Evolutionary conservation across 2,888 invertebrate genomes (phyloP).

Genomic region (Lucinisca nassula): DNA sequence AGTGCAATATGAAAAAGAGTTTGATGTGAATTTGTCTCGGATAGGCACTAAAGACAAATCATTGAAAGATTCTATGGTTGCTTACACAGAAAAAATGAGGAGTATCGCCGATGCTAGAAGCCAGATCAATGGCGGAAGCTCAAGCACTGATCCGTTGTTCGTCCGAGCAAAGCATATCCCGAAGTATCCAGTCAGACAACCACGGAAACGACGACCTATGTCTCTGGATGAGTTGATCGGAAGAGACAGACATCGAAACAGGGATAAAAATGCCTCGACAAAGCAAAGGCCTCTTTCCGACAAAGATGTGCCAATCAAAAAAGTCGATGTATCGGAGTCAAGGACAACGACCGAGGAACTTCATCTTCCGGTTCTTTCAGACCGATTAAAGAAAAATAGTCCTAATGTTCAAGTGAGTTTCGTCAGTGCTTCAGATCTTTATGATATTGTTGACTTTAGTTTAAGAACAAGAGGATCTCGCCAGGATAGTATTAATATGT

Average conservation of each 20-base stretch:
- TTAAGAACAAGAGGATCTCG: constrained; percentile 69
- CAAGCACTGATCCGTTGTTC: constrained; percentile 65
- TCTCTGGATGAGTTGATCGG: constrained; percentile 78
- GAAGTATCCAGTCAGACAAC: constrained; percentile 62
- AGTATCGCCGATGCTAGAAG: constrained; percentile 65
- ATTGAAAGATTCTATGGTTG: constrained; percentile 71
- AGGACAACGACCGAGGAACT: constrained; percentile 43
- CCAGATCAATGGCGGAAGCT: constrained; percentile 15
- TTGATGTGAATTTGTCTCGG: constrained; percentile 66
- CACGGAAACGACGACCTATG: constrained; percentile 71
- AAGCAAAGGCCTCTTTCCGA: constrained; percentile 65
- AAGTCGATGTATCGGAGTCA: constrained; percentile 48
- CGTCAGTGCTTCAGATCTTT: constrained; percentile 79
- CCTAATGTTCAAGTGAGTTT: constrained; percentile 75
- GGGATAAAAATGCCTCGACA: constrained; percentile 14
- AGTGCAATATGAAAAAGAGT: constrained; percentile 73
- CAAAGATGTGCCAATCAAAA: constrained; percentile 47
- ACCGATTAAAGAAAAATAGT: constrained; percentile 62
- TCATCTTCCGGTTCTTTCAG: constrained; percentile 67
- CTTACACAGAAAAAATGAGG: constrained; percentile 72
- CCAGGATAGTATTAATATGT: constrained; percentile 53
- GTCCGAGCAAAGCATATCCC: constrained; percentile 76
- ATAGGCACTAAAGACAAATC: constrained; percentile 61
- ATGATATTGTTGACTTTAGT: constrained; percentile 80
- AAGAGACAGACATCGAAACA: constrained; percentile 47